phyloP scores from a whole-genome alignment of 2,888 invertebrate species.

The Pachliopta kotzebuea region DNA sequence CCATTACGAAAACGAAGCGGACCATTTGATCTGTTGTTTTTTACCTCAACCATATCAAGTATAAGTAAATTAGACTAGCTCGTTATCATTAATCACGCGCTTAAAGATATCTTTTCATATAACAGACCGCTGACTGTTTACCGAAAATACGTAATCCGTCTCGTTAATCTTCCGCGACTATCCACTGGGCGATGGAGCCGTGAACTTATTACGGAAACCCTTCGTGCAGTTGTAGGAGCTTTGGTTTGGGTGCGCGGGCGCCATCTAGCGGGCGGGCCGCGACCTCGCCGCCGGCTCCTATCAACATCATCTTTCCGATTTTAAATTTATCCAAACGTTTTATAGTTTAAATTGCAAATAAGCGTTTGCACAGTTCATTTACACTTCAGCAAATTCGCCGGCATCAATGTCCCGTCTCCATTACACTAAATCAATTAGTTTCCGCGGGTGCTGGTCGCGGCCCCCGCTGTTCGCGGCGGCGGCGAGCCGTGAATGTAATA shows the following conservation, averaged over 20 bases:
- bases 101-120: slow-evolving; percentile 22
- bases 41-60: not conserved
- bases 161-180: slow-evolving; percentile 36
- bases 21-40: slow-evolving; percentile 4
- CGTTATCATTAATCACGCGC: slow-evolving; percentile 33
- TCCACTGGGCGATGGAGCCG: slow-evolving; percentile 31
- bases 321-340: slow-evolving; percentile 48
- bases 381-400: slow-evolving; percentile 50
- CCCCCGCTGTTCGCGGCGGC: not conserved
- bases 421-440: slow-evolving; percentile 77
- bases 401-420: slow-evolving; percentile 75
- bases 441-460: slow-evolving; percentile 16
- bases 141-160: slow-evolving; percentile 34
- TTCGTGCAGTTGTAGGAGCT: no score
- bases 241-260: slow-evolving; percentile 55
- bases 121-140: slow-evolving; percentile 16
- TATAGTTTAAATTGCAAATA: slow-evolving; percentile 66
- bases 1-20: slow-evolving; percentile 1
- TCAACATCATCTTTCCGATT: slow-evolving; percentile 40
- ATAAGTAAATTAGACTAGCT: slow-evolving; percentile 20
- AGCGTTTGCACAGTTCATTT: slow-evolving; percentile 58
- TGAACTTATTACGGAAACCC: slow-evolving; percentile 20
- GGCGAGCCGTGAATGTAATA: slow-evolving; percentile 51
- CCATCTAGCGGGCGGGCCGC: slow-evolving; percentile 57
- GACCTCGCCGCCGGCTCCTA: slow-evolving; percentile 33